These are phyloP conservation scores for Apodemia zela DNA, from an alignment of 2,888 invertebrate genomes.

Conservation along the genomic window DNA sequence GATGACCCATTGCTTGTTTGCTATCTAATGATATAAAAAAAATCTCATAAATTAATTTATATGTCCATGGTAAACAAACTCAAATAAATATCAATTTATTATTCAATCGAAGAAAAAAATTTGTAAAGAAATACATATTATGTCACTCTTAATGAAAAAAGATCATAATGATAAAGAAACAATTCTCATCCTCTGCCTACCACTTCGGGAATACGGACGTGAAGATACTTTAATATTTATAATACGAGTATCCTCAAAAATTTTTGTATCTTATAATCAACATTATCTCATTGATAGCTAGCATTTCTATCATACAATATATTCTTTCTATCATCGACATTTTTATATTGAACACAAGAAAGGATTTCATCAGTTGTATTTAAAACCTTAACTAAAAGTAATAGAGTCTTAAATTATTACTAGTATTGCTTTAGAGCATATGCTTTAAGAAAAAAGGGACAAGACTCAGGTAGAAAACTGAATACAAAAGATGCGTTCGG, in stretches of 20 bases:
- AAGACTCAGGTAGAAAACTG: constrained; percentile 68
- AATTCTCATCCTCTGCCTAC: too few relatives aligned
- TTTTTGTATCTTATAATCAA: constrained; percentile 20
- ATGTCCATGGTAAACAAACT: too few relatives aligned
- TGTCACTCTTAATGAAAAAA: too few relatives aligned
- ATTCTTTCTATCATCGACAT: constrained; percentile 32
- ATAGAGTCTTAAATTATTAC: constrained; percentile 24
- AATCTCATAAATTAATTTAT: too few relatives aligned
- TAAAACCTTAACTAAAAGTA: constrained; percentile 39
- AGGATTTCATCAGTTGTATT: constrained; percentile 23
- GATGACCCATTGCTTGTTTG: too few relatives aligned
- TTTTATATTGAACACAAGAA: constrained; percentile 19
- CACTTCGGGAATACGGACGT: too few relatives aligned
- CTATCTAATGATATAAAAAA: too few relatives aligned
- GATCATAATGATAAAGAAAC: too few relatives aligned
- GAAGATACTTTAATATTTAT: too few relatives aligned
- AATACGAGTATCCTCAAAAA: background rate
- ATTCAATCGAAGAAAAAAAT: too few relatives aligned
- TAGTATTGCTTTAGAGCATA: constrained; percentile 33
- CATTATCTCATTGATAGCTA: constrained; percentile 27
- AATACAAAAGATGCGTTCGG: constrained; percentile 66
- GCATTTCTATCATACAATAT: constrained; percentile 33
- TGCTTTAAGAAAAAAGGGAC: constrained; percentile 61
- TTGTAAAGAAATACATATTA: too few relatives aligned
- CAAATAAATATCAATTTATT: too few relatives aligned